A percentile compares a stretch with the other conserved stretches of the same genome.
These are phyloP conservation scores for Burhinus oedicnemus DNA, from an alignment of 2,113 vertebrate species.

Conservation along the genomic window DNA sequence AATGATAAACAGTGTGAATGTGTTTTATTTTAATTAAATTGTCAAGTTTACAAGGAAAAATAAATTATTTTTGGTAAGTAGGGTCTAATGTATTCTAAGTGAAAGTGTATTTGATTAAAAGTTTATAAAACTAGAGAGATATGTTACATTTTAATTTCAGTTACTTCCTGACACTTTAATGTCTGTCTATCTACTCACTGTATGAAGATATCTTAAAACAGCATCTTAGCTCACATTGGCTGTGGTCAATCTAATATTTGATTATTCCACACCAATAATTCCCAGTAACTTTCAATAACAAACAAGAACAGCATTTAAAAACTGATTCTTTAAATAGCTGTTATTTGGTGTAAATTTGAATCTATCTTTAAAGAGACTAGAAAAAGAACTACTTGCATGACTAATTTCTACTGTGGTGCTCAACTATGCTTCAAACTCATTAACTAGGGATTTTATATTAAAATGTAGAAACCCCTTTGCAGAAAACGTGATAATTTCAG, in stretches of 20 bases:
- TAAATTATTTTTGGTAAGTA: not conserved
- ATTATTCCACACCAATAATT: not conserved
- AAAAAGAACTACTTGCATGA: not conserved
- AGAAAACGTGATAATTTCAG: slow-evolving; percentile 15
- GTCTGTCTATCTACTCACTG: not conserved
- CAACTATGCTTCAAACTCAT: slow-evolving; percentile 13
- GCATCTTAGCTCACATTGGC: not conserved
- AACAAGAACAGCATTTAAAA: not conserved
- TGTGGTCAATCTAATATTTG: not conserved
- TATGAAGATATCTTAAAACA: not conserved
- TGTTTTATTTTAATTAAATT: slow-evolving; percentile 40
- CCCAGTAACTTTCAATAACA: not conserved
- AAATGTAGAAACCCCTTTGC: not conserved
- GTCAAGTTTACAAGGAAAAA: not conserved
- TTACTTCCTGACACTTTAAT: not conserved
- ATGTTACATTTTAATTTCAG: not conserved
- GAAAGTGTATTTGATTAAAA: not conserved
- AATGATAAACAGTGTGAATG: slow-evolving; percentile 17
- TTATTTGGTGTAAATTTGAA: not conserved
- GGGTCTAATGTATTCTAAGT: not conserved
- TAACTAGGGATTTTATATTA: slow-evolving; percentile 23
- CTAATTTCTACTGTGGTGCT: not conserved
- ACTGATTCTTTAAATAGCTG: not conserved
- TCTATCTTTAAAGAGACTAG: not conserved
- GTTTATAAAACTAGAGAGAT: not conserved